Evolutionary conservation across 2,113 vertebrate species (phyloP), one percentile per base, ranked within the genome.

Genomic region (Notechis scutatus): DNA sequence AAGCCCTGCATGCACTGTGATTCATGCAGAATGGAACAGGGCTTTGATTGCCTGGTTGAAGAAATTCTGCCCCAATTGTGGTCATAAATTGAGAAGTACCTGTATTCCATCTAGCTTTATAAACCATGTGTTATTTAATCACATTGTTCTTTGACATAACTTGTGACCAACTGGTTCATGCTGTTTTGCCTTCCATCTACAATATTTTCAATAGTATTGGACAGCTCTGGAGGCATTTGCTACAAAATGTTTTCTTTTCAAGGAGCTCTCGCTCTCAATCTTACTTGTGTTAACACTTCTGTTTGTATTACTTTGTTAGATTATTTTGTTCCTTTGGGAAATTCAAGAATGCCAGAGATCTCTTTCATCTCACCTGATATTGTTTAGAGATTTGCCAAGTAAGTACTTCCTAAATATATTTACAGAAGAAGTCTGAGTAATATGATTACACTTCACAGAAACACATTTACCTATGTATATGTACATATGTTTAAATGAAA

Each of bases 341-440:
- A 95, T 39, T 5, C 92, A 64, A 89, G 95, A 0, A 12, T 81
- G 47, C 93, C 93, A 91, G 64, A 85, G 88, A 94, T 93, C 57
- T 26, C 10, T 96, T 96, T 96, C 23, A 93, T 95, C 90, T 81
- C 42, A 29, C 23, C 85, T 87, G 81, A 81, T 92, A 57, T 93
- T 57, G 11, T 95, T 97, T 93, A 88, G 81, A 94, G 50, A 95
- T 96, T 96, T 92, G 94, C n/a, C 93, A 64, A 94, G 94, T 12
- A 56, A 96, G n/a, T 69, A 92, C 95, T 97, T 97, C 95, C 95
- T 95, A 95, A 74, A 94, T 95, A 69, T 96, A 93, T 96, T 97
- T 96, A 95, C 93, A 95, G 93, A 95, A 88, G 2, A 93, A 52
- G 50, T 45, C 90, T 93, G 89, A 95, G 52, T 94, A 95, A 93